Conservation (phyloP, 2,797 vertebrate genomes). For the Halcyon badia region DNA sequence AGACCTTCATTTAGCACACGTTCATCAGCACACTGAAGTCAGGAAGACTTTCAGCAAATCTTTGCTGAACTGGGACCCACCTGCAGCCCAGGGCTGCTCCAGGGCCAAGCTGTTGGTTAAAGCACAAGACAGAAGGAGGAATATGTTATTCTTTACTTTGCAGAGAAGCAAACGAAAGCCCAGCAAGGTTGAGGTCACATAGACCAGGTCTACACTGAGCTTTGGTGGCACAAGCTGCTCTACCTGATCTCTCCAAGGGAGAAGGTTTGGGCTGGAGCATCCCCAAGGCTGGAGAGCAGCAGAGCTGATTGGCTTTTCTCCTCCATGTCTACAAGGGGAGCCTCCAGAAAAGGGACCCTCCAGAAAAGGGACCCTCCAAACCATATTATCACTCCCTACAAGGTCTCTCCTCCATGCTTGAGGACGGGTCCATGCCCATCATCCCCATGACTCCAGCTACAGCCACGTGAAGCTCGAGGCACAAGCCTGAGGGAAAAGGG, state of each 20-base stretch:
- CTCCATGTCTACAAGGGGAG: not conserved
- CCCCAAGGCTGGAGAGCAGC: not conserved
- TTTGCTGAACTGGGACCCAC: not conserved
- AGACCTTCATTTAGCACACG: fast-evolving
- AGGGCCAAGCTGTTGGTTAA: not conserved
- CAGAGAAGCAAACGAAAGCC: not conserved
- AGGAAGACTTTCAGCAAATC: fast-evolving
- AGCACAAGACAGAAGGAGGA: not conserved
- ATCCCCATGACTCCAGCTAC: fast-evolving
- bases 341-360: not conserved
- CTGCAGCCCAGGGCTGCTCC: not conserved
- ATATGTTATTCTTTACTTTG: no score
- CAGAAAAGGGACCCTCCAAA: not conserved
- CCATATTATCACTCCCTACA: fast-evolving
- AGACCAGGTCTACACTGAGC: fast-evolving
- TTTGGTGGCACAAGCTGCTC: not conserved
- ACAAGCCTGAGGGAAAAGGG: not conserved
- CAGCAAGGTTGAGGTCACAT: fast-evolving
- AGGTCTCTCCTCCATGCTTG: fast-evolving
- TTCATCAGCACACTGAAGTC: fast-evolving
- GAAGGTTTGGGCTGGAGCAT: not conserved
- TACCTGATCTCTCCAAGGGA: not conserved
- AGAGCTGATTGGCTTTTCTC: not conserved
- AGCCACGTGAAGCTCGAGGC: not conserved
- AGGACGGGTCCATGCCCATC: fast-evolving